Evolutionary conservation across 1,140 invertebrate genomes (phyloP).

Genomic region (Brachystomella parvula): DNA sequence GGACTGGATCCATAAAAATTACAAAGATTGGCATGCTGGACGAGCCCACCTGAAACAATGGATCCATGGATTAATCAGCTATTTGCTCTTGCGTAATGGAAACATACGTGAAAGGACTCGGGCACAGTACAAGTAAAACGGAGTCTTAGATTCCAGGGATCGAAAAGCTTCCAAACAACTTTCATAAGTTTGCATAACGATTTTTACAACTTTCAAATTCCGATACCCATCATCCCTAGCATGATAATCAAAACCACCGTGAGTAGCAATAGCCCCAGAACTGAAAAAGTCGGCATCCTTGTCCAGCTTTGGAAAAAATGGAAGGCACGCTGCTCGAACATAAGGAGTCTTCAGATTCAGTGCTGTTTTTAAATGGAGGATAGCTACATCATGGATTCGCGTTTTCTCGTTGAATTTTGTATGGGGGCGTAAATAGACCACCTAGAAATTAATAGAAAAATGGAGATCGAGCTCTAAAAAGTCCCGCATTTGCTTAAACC

Average conservation of each 20-base stretch:
- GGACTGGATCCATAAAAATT: background rate
- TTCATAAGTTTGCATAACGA: background rate
- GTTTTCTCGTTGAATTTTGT: constrained; percentile 17
- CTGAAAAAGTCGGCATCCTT: background rate
- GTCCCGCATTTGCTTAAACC: background rate
- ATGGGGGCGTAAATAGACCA: constrained; percentile 20
- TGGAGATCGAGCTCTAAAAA: background rate
- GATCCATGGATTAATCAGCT: no score
- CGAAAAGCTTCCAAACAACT: constrained; percentile 3
- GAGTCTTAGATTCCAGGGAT: constrained; percentile 11
- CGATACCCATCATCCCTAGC: background rate
- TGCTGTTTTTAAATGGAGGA: constrained; percentile 28
- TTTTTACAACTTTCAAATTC: constrained; percentile 5
- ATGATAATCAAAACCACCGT: constrained; percentile 9
- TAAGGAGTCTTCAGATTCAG: constrained; percentile 26
- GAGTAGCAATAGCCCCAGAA: background rate
- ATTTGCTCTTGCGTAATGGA: background rate
- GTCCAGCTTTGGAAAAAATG: background rate
- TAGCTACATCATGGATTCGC: constrained; percentile 23
- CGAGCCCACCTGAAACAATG: background rate
- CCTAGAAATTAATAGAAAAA: constrained; percentile 6
- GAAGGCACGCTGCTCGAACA: constrained; percentile 20
- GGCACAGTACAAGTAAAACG: constrained; percentile 4
- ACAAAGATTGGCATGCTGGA: background rate
- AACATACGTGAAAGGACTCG: background rate